Evolutionary conservation across 2,888 invertebrate species (phyloP), one percentile per base, ranked within the genome.

Genomic region (Marronus borbonicus): DNA sequence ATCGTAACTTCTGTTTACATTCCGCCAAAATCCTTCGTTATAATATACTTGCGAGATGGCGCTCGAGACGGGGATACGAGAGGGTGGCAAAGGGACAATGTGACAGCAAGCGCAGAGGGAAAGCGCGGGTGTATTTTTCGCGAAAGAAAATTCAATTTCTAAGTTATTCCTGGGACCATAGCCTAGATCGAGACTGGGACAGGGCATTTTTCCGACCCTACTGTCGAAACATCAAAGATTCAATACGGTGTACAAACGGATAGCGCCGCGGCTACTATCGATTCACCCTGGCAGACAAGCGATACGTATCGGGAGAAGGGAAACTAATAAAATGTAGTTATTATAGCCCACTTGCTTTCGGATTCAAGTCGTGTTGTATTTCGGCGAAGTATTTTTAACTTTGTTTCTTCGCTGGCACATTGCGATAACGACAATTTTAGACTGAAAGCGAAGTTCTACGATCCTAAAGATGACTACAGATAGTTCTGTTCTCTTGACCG

Each of bases 111-210:
- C 52, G 5, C 4, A 14, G 3, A 17, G 3, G 52, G n/a, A 52
- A 52, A 17, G 14, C 17, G 52, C 52, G 17, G 7, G 60, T 60
- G 8, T 28, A 60, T 60, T 24, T 60, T 60, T 60, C 24, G 55
- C 4, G 24, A 28, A 60, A 60, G 20, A 14, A 60, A 60, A 60
- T 60, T 60, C 60, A 60, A 60, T 60, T 60, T 60, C 60, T 28
- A 28, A 60, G 10, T 60, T 60, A 60, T 60, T 60, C 60, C 60
- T 44, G 44, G 44, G 44, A 44, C 44, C 44, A 44, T 36, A 36
- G 8, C 52, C n/a, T 17, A 52, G 52, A 52, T 52, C 52, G 52
- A 7, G n/a, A 17, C n/a, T n/a, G 17, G 52, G n/a, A 17, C 52
- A 52, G n/a, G 52, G 52, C 52, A 52, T 52, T 14, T 14, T 52